These are phyloP conservation scores for Scomber colias DNA, from an alignment of 2,113 vertebrate species.

Conservation along the genomic window DNA sequence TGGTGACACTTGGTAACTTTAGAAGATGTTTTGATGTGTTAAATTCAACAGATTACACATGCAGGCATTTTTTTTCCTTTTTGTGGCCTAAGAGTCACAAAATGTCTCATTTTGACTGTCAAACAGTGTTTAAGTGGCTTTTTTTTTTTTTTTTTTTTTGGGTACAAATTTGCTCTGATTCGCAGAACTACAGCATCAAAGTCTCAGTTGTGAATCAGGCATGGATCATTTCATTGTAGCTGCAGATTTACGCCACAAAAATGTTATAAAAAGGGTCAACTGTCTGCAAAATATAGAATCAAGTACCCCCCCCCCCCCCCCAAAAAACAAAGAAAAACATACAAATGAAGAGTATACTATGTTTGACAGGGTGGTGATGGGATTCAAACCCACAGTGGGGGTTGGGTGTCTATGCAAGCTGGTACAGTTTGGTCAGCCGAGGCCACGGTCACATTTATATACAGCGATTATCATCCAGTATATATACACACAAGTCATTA, in stretches of 20 bases:
- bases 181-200: not conserved
- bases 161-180: not conserved
- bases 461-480: slow-evolving; percentile 17
- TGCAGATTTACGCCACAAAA: not conserved
- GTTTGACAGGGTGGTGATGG: not conserved
- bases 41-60: not conserved
- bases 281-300: not conserved
- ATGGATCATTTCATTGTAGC: not conserved
- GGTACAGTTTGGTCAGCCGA: slow-evolving; percentile 58
- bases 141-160: not conserved
- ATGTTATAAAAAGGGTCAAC: slow-evolving; percentile 1
- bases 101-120: not conserved
- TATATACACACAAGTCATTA: slow-evolving; percentile 24
- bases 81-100: not conserved
- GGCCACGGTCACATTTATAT: slow-evolving; percentile 8
- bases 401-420: slow-evolving; percentile 66
- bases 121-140: not conserved
- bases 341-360: not conserved
- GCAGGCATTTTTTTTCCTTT: no score
- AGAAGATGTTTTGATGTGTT: slow-evolving; percentile 16
- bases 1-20: not conserved
- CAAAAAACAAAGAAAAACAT: not conserved
- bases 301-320: not conserved
- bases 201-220: not conserved
- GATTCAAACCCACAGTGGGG: slow-evolving; percentile 29